Evolutionary conservation across 2,888 invertebrate species (phyloP).

Genomic region (Cephus sareptanus): DNA sequence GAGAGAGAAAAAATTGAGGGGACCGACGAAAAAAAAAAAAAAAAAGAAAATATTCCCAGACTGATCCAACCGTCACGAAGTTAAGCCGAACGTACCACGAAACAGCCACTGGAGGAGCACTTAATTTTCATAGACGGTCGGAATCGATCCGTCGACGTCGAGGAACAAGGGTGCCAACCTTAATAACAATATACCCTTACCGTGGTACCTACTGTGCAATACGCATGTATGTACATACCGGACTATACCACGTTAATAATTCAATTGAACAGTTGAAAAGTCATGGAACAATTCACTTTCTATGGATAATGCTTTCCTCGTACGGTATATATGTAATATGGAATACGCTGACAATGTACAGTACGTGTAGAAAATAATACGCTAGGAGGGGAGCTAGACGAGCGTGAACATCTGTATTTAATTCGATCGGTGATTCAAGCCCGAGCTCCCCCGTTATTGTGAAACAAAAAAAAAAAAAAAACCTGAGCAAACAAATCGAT

Average conservation of each 20-base stretch:
- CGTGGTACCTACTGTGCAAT: background rate
- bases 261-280: background rate
- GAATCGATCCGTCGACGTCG: background rate
- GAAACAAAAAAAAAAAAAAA: background rate
- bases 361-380: background rate
- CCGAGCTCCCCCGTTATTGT: background rate
- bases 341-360: background rate
- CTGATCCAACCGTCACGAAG: background rate
- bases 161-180: background rate
- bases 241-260: background rate
- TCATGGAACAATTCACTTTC: background rate
- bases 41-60: background rate
- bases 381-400: background rate
- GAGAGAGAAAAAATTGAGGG: too few species aligned
- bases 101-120: background rate
- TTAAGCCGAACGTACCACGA: background rate
- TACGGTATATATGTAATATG: background rate
- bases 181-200: background rate
- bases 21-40: background rate
- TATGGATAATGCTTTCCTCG: background rate
- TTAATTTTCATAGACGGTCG: background rate
- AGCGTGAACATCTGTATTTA: constrained; percentile 1
- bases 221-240: background rate
- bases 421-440: constrained; percentile 1
- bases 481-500: background rate